Base-by-base conservation (phyloP, 1,140 invertebrate genomes). In the Trinorchestia longiramus region DNA sequence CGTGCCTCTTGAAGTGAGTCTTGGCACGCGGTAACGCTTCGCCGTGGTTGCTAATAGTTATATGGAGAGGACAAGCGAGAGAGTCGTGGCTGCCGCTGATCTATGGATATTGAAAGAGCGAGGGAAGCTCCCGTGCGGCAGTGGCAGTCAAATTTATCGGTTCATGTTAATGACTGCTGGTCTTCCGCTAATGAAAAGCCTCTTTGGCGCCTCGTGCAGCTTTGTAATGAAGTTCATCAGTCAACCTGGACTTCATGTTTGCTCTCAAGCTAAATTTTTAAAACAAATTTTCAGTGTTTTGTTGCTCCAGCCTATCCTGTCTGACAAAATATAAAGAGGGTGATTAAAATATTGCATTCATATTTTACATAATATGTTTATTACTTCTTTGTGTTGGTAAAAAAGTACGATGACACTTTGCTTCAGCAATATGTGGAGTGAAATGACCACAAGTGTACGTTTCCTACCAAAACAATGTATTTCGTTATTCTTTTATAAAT, bases 101-200 rank as follows among this genome's bases (percentile, higher is more conserved):
- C 92, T 94, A 94, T 47, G 92, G 92, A 94, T 94, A 94, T 94
- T 94, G 44, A 45, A 94, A 94, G 6, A 44, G 40, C 44, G 44
- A 45, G 44, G 41, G 92, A 94, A 45, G 92, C 92, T 40, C 92
- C 43, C 36, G 92, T 43, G 92, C 92, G 6, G 92, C 88, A 8
- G 88, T 42, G 88, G 19, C 43, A 19, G 88, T 42, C 41, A 47
- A n/a, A 40, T 94, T 94, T 45, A 45, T 94, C 40, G 43, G 43
- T 45, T 40, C 43, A 94, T 94, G 43, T 94, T 94, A 94, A 94
- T 94, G 44, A 94, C 43, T 43, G 41, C 92, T 94, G 43, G 44
- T 6, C 43, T 43, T 94, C 62, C 28, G 62, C 62, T 77, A 94
- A 45, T 94, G 43, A 94, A 47, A 94, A 94, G 92, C 8, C 47